Percentiles rank a stretch among this genome's conserved stretches.
These are phyloP conservation scores for Prochilodus magdalenae DNA, from an alignment of 2,113 vertebrate genomes.

Conservation along the genomic window DNA sequence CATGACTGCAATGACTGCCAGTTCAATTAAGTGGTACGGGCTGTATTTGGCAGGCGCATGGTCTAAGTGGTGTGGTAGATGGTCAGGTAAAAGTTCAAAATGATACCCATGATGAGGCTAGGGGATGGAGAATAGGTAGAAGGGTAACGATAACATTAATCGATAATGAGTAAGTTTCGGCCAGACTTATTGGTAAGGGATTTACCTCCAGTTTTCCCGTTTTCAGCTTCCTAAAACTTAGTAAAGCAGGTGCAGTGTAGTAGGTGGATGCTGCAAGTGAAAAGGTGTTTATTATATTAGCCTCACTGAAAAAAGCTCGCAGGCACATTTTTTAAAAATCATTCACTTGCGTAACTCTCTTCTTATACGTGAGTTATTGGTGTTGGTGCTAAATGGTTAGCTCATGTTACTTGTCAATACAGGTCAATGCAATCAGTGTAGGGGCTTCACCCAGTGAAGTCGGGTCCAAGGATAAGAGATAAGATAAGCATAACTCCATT, in stretches of 20 bases:
- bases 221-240: no score
- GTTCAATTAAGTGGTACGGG: slow-evolving; percentile 9
- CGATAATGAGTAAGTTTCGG: slow-evolving; percentile 22
- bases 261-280: no score
- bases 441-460: neutral
- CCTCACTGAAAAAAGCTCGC: no score
- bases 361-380: neutral
- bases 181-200: no score
- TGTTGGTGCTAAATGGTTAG: no score
- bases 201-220: no score
- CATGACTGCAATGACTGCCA: neutral
- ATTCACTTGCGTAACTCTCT: neutral
- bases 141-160: no score
- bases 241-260: neutral
- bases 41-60: neutral
- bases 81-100: no score
- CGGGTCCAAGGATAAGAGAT: neutral
- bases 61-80: slow-evolving; percentile 12
- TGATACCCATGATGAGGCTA: no score
- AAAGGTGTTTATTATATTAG: no score
- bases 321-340: slow-evolving; percentile 15
- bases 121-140: no score
- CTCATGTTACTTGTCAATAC: slow-evolving; percentile 3
- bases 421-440: slow-evolving; percentile 13
- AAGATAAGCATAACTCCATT: neutral